phyloP scores from a whole-genome alignment of 2,888 invertebrate genomes.

The Ochropleura plecta region DNA sequence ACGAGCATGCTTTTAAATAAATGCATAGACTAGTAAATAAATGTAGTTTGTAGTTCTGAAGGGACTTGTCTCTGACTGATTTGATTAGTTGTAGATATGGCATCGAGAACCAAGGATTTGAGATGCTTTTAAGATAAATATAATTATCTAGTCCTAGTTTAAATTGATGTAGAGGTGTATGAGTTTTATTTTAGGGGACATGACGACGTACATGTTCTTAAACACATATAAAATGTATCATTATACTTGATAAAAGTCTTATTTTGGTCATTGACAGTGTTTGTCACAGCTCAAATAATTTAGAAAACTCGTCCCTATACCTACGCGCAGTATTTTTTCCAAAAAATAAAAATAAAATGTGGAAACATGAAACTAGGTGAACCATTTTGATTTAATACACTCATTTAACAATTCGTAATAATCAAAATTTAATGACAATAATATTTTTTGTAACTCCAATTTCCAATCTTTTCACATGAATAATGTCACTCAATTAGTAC shows the following conservation, averaged over 20 bases:
- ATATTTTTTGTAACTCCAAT: not conserved
- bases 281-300: not conserved
- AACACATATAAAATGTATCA: no score
- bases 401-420: not conserved
- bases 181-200: not conserved
- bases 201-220: no score
- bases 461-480: slow-evolving; percentile 37
- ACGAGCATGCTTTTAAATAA: slow-evolving; percentile 55
- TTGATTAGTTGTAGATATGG: slow-evolving; percentile 33
- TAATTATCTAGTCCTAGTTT: not conserved
- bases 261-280: not conserved
- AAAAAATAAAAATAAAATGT: not conserved
- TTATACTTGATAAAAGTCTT: not conserved
- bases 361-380: not conserved
- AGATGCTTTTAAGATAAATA: slow-evolving; percentile 14
- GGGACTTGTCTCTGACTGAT: slow-evolving; percentile 35
- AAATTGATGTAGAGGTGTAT: not conserved
- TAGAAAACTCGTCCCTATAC: not conserved
- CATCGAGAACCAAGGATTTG: slow-evolving; percentile 9
- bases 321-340: no score
- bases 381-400: not conserved
- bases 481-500: slow-evolving; percentile 51
- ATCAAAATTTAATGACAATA: not conserved
- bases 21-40: slow-evolving; percentile 42
- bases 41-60: slow-evolving; percentile 21